These are phyloP conservation scores for Lasioglossum vierecki DNA, from an alignment of 2,888 invertebrate genomes.

Conservation along the genomic window DNA sequence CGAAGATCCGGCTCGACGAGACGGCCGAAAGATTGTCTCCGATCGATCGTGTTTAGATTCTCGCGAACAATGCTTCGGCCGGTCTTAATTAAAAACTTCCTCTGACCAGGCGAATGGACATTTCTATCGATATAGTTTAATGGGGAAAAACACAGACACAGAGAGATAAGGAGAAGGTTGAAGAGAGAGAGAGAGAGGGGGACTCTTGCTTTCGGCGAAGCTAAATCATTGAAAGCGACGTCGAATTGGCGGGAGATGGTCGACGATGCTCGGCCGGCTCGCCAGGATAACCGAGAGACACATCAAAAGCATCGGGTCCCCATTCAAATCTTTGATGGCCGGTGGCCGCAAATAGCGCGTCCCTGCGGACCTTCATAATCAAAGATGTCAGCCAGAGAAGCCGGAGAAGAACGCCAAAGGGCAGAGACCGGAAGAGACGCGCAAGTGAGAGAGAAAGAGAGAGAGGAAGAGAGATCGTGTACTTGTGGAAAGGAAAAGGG, in stretches of 20 bases:
- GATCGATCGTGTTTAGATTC: conserved; percentile 18
- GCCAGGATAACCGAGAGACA: conserved; percentile 66
- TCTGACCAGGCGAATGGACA: not conserved
- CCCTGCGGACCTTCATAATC: conserved; percentile 78
- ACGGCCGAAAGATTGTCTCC: not conserved
- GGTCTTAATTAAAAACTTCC: conserved; percentile 28
- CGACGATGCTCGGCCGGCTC: conserved; percentile 68
- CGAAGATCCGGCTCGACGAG: not conserved
- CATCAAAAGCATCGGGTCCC: conserved; percentile 80
- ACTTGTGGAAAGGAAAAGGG: conserved; percentile 6
- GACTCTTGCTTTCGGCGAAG: not conserved
- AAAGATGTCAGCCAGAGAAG: conserved; percentile 78
- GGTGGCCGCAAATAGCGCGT: conserved; percentile 68
- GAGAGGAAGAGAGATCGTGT: not conserved
- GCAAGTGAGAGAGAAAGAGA: no score
- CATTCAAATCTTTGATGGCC: conserved; percentile 80
- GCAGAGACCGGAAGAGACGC: conserved; percentile 41
- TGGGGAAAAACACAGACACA: conserved; percentile 16
- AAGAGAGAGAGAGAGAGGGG: not conserved
- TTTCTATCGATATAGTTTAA: conserved; percentile 2
- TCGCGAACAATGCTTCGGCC: not conserved
- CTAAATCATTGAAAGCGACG: conserved; percentile 47
- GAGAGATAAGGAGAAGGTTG: not conserved
- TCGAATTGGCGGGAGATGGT: conserved; percentile 58
- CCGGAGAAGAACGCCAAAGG: conserved; percentile 52